Conservation (phyloP, 2,797 vertebrate species). For the Eremophila alpestris region DNA sequence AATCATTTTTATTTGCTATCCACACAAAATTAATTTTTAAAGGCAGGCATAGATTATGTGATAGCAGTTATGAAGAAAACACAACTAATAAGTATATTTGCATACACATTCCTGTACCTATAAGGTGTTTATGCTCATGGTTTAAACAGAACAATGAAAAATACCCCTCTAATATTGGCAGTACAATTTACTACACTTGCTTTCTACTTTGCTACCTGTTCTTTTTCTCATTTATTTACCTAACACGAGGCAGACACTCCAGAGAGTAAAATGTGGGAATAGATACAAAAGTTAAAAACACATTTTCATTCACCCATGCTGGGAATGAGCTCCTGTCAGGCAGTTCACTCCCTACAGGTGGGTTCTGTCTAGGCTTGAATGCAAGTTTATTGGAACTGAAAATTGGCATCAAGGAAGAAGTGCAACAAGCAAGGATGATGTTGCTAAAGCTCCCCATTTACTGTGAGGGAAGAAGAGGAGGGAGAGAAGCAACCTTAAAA, state of each 20-base stretch:
- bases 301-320: neutral
- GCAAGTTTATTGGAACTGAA: neutral
- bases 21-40: neutral
- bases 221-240: neutral
- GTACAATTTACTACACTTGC: neutral
- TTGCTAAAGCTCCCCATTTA: neutral
- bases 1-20: rapidly evolving
- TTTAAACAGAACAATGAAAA: neutral
- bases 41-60: neutral
- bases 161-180: neutral
- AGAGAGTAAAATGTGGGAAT: neutral
- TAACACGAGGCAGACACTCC: neutral
- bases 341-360: rapidly evolving
- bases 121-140: neutral
- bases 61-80: neutral
- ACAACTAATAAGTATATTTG: neutral
- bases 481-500: neutral
- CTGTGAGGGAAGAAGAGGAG: neutral
- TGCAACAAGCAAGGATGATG: neutral
- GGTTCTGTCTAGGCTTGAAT: rapidly evolving
- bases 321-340: neutral
- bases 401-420: neutral
- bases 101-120: neutral
- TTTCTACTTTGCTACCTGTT: neutral
- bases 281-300: neutral